A percentile compares a stretch with the other conserved stretches of the same genome.
Evolutionary conservation across 2,797 vertebrate genomes (phyloP).

Genomic region (Lagothrix lagotricha): DNA sequence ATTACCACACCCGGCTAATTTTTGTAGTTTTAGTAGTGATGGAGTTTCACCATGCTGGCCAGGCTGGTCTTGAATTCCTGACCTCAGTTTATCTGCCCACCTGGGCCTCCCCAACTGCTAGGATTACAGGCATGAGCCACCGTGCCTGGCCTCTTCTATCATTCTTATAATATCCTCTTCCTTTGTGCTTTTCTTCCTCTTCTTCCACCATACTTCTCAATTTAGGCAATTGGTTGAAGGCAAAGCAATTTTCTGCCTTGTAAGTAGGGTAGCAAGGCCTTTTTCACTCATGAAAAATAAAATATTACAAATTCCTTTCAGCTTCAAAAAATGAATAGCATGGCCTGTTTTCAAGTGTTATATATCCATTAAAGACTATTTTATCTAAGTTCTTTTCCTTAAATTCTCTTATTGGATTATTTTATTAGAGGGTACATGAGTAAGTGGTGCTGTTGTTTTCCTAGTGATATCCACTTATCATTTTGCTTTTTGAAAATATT

Average conservation of each 20-base stretch:
- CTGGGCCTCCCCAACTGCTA: too few species aligned
- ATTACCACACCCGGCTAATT: too few species aligned
- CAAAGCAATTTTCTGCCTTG: neutral
- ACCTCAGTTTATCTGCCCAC: too few species aligned
- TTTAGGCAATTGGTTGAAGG: neutral
- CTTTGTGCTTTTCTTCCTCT: neutral
- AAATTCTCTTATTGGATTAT: neutral
- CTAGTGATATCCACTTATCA: neutral
- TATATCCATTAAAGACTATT: neutral
- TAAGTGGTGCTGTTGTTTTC: neutral
- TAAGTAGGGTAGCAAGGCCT: neutral
- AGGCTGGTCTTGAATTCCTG: too few species aligned
- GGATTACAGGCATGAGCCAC: too few species aligned
- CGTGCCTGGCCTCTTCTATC: fast-evolving
- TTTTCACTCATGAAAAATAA: neutral
- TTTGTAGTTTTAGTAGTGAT: too few species aligned
- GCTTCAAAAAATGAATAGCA: neutral
- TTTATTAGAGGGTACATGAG: neutral
- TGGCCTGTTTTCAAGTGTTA: neutral
- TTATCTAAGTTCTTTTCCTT: neutral
- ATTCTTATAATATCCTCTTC: neutral
- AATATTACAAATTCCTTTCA: constrained; percentile 20
- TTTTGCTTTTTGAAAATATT: constrained; percentile 13
- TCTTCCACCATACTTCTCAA: neutral
- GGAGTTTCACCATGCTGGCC: too few species aligned